Evolutionary conservation across 2,888 invertebrate species (phyloP).

Genomic region (Tolmerus cingulatus): DNA sequence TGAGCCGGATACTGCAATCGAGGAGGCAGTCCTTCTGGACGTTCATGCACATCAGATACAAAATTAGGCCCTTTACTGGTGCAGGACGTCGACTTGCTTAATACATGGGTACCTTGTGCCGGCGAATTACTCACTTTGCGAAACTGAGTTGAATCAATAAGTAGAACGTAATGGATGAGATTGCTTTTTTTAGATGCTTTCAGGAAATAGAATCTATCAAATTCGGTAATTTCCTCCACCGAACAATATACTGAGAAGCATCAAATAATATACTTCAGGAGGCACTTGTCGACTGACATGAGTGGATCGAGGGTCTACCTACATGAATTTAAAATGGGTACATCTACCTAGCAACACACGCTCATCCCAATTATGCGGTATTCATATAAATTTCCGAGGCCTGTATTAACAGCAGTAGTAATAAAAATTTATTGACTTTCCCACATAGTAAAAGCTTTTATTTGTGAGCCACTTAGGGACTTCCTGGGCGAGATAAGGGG

Average conservation of each 20-base stretch:
- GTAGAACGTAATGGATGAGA: neutral
- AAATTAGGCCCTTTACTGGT: neutral
- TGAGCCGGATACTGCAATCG: neutral
- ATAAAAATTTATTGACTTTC: conserved; percentile 41
- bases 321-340: neutral
- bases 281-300: neutral
- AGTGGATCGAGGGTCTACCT: neutral
- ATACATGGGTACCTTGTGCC: neutral
- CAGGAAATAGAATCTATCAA: neutral
- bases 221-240: neutral
- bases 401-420: conserved; percentile 32
- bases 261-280: neutral
- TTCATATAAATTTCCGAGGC: conserved; percentile 41
- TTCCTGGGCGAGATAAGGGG: conserved; percentile 21
- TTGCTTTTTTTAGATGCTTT: neutral
- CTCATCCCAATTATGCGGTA: conserved; percentile 7
- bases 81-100: neutral
- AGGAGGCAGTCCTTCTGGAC: neutral
- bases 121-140: neutral
- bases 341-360: neutral
- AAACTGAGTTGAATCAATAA: neutral
- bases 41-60: neutral
- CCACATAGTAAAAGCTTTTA: conserved; percentile 36
- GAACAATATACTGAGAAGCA: neutral
- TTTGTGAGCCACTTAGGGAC: conserved; percentile 35